Conservation (phyloP, 2,797 vertebrate species). For the Chaetophractus vellerosus region DNA sequence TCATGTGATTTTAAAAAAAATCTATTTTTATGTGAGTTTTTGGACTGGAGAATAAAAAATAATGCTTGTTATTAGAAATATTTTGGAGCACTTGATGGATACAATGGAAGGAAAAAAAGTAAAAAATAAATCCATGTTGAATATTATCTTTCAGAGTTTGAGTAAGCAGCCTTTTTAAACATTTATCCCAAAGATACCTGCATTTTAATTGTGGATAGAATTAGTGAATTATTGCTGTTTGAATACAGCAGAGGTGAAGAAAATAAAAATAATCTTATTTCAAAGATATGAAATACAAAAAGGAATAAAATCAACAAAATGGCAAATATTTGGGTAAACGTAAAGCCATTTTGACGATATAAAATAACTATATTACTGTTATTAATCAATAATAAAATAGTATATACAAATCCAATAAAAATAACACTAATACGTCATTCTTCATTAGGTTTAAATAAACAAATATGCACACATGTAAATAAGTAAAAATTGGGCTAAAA, state of each 20-base stretch:
- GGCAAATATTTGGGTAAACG: background rate
- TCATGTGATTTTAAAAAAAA: background rate
- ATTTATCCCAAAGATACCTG: background rate
- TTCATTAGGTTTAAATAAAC: background rate
- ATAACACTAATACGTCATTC: background rate
- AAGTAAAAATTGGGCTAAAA: background rate
- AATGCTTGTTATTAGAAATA: background rate
- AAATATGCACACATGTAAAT: background rate
- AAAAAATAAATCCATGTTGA: background rate
- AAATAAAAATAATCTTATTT: background rate
- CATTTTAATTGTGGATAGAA: background rate
- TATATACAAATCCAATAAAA: background rate
- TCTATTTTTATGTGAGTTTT: background rate
- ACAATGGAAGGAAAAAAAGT: background rate
- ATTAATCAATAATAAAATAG: background rate
- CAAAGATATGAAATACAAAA: background rate
- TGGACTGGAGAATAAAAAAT: background rate
- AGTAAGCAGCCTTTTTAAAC: background rate
- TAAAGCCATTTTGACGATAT: background rate
- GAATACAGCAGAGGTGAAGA: background rate
- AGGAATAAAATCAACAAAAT: background rate
- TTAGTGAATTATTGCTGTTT: background rate
- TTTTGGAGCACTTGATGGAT: background rate
- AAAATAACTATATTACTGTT: background rate
- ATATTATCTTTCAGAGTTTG: background rate